Evolutionary conservation across 2,797 vertebrate genomes (phyloP).

Genomic region (Gadopsis marmoratus): DNA sequence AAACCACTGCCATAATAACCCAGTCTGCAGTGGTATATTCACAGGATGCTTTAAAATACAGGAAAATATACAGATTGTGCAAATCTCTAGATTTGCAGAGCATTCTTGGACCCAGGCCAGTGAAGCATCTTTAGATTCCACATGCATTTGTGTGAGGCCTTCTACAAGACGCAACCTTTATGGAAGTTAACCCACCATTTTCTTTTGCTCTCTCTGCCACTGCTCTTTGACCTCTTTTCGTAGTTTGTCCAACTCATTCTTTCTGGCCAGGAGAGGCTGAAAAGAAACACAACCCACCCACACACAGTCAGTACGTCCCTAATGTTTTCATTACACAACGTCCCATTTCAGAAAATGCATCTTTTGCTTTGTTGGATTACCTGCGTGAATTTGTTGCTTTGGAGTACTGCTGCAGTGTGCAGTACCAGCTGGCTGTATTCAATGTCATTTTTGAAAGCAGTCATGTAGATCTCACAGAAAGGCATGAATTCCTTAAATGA

Average conservation of each 20-base stretch:
- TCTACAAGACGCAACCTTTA: slow-evolving; percentile 16
- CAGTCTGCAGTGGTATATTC: neutral
- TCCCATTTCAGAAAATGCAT: neutral
- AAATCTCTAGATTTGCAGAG: neutral
- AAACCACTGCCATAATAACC: neutral
- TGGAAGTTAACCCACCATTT: slow-evolving; percentile 88
- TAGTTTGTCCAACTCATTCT: slow-evolving; percentile 95
- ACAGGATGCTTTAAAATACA: neutral
- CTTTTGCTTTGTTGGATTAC: slow-evolving; percentile 68
- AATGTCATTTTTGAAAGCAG: slow-evolving; percentile 93
- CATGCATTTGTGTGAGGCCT: slow-evolving; percentile 15
- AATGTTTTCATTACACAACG: slow-evolving; percentile 4
- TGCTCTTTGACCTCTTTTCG: slow-evolving; percentile 98
- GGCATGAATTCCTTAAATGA: slow-evolving; percentile 93
- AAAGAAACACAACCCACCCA: slow-evolving; percentile 32
- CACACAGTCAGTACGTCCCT: slow-evolving; percentile 12
- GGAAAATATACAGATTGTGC: neutral
- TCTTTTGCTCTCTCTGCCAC: slow-evolving; percentile 97
- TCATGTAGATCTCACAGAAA: slow-evolving; percentile 92
- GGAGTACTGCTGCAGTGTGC: slow-evolving; percentile 91
- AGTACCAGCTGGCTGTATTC: slow-evolving; percentile 93
- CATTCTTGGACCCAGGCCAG: slow-evolving; percentile 27
- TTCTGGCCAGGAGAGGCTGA: slow-evolving; percentile 93
- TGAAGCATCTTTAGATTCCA: slow-evolving; percentile 17
- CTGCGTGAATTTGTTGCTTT: slow-evolving; percentile 97